Evolutionary conservation across 2,113 vertebrate genomes (phyloP).

Genomic region (Panthera leo): DNA sequence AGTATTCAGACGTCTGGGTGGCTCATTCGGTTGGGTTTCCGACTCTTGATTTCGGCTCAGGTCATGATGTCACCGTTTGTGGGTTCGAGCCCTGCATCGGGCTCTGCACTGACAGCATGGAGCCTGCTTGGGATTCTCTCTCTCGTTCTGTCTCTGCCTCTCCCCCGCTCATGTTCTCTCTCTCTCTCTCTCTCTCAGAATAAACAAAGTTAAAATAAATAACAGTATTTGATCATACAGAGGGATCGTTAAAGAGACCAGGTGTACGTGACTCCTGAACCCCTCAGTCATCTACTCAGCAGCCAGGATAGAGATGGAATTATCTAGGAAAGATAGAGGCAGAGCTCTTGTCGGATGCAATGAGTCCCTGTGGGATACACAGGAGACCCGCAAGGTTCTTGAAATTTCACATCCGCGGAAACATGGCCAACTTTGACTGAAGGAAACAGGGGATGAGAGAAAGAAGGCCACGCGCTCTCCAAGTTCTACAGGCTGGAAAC

Average conservation of each 20-base stretch:
- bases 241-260: neutral
- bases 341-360: neutral
- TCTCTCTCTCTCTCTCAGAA: too few species aligned
- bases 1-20: neutral
- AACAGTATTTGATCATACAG: neutral
- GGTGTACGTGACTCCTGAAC: neutral
- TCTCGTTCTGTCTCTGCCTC: too few species aligned
- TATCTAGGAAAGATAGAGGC: neutral
- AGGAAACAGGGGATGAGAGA: neutral
- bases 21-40: too few species aligned
- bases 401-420: neutral
- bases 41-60: too few species aligned
- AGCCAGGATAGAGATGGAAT: neutral
- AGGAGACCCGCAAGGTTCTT: neutral
- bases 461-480: neutral
- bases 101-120: too few species aligned
- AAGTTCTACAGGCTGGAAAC: neutral
- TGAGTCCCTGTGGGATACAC: neutral
- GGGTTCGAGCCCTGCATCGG: too few species aligned
- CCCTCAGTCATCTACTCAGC: neutral
- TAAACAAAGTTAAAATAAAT: neutral
- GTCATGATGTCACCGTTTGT: too few species aligned
- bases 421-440: neutral
- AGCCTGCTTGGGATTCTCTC: too few species aligned
- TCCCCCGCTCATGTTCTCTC: too few species aligned